Base-by-base conservation (phyloP, 2,888 invertebrate species). In the Scaptomyza tumidula region DNA sequence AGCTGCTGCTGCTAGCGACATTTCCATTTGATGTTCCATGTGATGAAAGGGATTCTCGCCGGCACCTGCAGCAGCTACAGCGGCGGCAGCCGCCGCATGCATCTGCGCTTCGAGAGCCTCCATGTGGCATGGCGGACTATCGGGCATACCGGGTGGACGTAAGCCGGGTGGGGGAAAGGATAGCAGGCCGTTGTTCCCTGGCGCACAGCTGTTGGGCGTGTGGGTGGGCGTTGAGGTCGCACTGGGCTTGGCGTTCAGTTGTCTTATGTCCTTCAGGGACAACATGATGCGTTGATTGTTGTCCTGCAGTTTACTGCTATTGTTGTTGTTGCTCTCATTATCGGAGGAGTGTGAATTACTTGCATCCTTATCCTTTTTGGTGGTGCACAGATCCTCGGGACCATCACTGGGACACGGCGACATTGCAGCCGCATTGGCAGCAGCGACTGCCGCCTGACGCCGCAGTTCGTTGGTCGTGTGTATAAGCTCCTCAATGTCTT, bases 11-110 rank as follows among this genome's bases (percentile, higher is more conserved):
- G 92, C 92, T 50, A 92, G 67, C 0, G 92, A 90, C 60, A 92
- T 80, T 72, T 92, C 92, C 90, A 92, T 91, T 68, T 92, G 92
- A 46, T 92, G 92, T 64, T 92, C 92, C 89, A 92, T 92, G 55
- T 91, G 90, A 11, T 90, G 91, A 41, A 91, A 91, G 1, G 91
- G 90, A 81, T 90, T 91, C 31, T 91, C 92, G 9, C 79, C 87
- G 7, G 78, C 86, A 0, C 80, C 90, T 4, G 89, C 90, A 3
- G 87, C 90, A 6, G 90, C 91, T 0, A 89, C 89, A 0, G 91
- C 91, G 0, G 90, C 91, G 0, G 89, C 89, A 0, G 91, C 91
- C 0, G 90, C 91, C 0, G 91, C 91, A 53, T 91, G 91, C 91
- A 91, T 91, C 62, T 91, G 91, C 0, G 91, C 92, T 59, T 91